Conservation (phyloP, 2,888 invertebrate species). For the Pandemis cinnamomeana region DNA sequence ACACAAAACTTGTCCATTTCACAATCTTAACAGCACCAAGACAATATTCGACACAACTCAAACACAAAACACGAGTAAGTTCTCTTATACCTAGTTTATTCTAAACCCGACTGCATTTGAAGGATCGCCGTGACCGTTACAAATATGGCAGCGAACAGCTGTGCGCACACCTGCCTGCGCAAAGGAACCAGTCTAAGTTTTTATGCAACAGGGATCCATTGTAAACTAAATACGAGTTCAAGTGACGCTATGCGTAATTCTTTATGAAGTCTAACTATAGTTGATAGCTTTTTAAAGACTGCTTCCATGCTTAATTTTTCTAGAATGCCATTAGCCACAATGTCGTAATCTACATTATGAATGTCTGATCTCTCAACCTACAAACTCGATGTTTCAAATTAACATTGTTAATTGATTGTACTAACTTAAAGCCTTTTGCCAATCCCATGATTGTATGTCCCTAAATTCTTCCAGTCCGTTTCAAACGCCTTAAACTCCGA, state of each 20-base stretch:
- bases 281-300: not conserved
- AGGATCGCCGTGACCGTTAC: constrained; percentile 49
- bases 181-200: constrained; percentile 39
- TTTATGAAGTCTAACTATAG: not conserved
- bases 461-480: no score
- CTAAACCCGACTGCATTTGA: not conserved
- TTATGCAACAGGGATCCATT: constrained; percentile 34
- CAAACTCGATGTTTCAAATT: no score
- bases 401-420: no score
- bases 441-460: no score
- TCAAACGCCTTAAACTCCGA: no score
- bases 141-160: constrained; percentile 52
- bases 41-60: no score
- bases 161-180: constrained; percentile 58
- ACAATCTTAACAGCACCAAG: not conserved
- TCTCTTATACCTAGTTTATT: not conserved
- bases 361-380: no score
- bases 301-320: no score
- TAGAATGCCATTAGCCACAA: no score
- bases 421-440: no score
- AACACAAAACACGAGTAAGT: not conserved
- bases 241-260: constrained; percentile 5
- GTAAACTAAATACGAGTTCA: constrained; percentile 22
- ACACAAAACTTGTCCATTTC: no score
- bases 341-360: no score